phyloP scores from a whole-genome alignment of 1,140 invertebrate species.

The Asobara japonica region DNA sequence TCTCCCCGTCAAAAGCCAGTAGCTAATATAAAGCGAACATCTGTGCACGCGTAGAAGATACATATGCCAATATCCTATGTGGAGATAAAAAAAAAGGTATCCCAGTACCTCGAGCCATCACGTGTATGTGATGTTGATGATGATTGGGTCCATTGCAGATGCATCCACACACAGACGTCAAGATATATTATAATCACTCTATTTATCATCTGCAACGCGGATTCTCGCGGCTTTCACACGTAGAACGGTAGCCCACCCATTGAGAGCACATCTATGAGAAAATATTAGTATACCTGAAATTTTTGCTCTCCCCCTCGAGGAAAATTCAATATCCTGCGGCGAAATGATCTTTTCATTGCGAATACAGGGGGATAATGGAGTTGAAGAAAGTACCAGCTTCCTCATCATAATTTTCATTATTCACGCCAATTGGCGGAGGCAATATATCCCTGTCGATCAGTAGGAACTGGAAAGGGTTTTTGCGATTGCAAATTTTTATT shows the following conservation, averaged over 20 bases:
- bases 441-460: no score
- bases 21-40: neutral
- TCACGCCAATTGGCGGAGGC: constrained; percentile 30
- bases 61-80: constrained; percentile 18
- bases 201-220: constrained; percentile 54
- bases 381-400: neutral
- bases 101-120: neutral
- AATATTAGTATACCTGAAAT: constrained; percentile 4
- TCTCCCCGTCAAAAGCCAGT: neutral
- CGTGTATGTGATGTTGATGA: constrained; percentile 43
- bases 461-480: no score
- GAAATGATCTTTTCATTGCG: neutral
- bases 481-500: no score
- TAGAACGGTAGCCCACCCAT: constrained; percentile 48
- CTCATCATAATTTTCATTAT: constrained; percentile 21
- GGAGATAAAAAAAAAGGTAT: neutral
- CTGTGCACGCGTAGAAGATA: constrained; percentile 35
- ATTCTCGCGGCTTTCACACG: constrained; percentile 45
- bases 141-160: constrained; percentile 50
- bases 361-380: neutral
- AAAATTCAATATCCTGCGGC: constrained; percentile 36
- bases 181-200: constrained; percentile 52
- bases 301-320: neutral
- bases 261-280: constrained; percentile 31
- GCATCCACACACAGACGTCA: constrained; percentile 32